A percentile compares a stretch with the other conserved stretches of the same genome.
Evolutionary conservation across 1,140 invertebrate species (phyloP).

Genomic region (Streblospio benedicti): DNA sequence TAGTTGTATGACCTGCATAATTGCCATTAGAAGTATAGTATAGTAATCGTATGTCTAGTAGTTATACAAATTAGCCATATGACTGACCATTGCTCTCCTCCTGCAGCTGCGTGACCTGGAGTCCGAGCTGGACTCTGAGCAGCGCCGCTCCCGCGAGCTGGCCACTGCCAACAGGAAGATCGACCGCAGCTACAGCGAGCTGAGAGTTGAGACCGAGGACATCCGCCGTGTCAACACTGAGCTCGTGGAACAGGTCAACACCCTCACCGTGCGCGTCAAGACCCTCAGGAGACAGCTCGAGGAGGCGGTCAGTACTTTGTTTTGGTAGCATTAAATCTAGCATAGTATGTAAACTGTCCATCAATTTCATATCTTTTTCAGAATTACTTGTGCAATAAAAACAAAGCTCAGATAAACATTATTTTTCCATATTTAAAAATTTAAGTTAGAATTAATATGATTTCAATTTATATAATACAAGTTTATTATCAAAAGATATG

Average conservation of each 20-base stretch:
- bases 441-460: too few species aligned
- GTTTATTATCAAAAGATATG: too few species aligned
- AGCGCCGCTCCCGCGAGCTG: constrained; percentile 39
- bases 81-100: background rate
- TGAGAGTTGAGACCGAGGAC: constrained; percentile 33
- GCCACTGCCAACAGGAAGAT: constrained; percentile 35
- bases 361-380: background rate
- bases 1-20: too few species aligned
- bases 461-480: too few species aligned
- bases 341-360: background rate
- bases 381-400: too few species aligned
- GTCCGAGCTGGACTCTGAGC: constrained; percentile 42
- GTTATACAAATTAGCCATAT: too few species aligned
- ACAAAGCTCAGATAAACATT: too few species aligned
- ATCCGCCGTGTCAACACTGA: constrained; percentile 38
- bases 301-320: constrained; percentile 41
- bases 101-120: constrained; percentile 43
- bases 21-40: too few species aligned
- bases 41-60: too few species aligned
- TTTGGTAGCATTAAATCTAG: background rate
- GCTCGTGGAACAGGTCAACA: constrained; percentile 37
- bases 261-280: constrained; percentile 39
- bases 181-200: constrained; percentile 41
- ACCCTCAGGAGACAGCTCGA: constrained; percentile 46
- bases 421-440: too few species aligned